Evolutionary conservation across 2,113 vertebrate species (phyloP), one percentile per base, ranked within the genome.

Genomic region (Anguilla japonica): DNA sequence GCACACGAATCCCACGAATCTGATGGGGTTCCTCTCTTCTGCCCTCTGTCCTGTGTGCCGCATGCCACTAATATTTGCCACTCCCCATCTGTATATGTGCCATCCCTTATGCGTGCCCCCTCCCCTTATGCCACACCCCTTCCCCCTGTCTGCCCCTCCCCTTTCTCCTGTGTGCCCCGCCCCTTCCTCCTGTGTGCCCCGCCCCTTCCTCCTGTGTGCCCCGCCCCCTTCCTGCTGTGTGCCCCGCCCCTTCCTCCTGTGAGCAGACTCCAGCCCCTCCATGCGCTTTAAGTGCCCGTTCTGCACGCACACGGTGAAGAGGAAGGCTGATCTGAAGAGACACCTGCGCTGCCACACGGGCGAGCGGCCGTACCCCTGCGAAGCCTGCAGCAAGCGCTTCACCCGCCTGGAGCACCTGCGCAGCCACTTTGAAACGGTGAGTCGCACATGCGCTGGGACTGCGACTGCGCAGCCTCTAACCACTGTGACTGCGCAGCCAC

Each of bases 281-380:
- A 97, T 99, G 96, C 96, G 97, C 84, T 99, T 99, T 94, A 99
- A 99, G 94, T 99, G 98, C 84, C 98, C 98, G 0, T 99, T 98
- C 91, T 99, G 98, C 90, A 98, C 98, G 1, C 98, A 99, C 0
- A 98, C 98, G 85, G 98, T 99, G 86, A 99, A 99, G 90, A 96
- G 98, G 88, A 99, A 99, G 92, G 98, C 98, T 0, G 98, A 99
- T 93, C 95, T 99, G 9, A 99, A 99, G 93, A 96, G 98, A 14
- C 98, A 99, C 93, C 95, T 99, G 22, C 98, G 98, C 57, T 99
- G 98, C 81, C 98, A 99, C 41, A 99, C 98, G 0, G 98, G 98
- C 15, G 98, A 99, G 92, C 93, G 98, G 84, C 98, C 98, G 0
- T 99, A 99, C 89, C 98, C 98, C 0, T 99, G 98, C 5, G 98